These are phyloP conservation scores for Scrobipalpa atriplicella DNA, from an alignment of 2,888 invertebrate genomes.

Conservation along the genomic window DNA sequence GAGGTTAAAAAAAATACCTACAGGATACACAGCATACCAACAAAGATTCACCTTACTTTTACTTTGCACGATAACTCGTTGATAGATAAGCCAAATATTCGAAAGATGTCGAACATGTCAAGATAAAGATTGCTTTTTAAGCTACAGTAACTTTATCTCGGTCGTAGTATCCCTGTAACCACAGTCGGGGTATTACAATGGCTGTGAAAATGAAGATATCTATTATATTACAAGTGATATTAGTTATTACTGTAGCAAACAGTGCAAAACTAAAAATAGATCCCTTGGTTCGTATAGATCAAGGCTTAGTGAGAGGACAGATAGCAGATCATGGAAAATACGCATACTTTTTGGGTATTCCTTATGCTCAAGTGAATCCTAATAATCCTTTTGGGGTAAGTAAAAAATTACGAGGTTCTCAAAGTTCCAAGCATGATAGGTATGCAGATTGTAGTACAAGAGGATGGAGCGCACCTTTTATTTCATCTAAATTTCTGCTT, in stretches of 20 bases:
- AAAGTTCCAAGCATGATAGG: not conserved
- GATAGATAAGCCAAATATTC: constrained; percentile 34
- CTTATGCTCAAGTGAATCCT: constrained; percentile 66
- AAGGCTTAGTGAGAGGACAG: constrained; percentile 69
- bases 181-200: not conserved
- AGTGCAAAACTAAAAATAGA: constrained; percentile 60
- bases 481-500: not conserved
- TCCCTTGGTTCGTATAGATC: constrained; percentile 66
- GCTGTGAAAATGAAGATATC: constrained; percentile 44
- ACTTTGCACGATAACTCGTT: not conserved
- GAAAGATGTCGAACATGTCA: constrained; percentile 46
- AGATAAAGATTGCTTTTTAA: constrained; percentile 54
- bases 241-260: constrained; percentile 38
- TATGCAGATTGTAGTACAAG: too few relatives aligned
- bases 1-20: too few relatives aligned
- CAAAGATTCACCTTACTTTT: too few relatives aligned
- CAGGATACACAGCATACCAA: too few relatives aligned
- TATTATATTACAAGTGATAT: constrained; percentile 41
- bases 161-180: not conserved
- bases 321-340: constrained; percentile 66
- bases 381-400: constrained; percentile 75
- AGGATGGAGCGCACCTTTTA: too few relatives aligned
- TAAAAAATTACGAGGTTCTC: constrained; percentile 31
- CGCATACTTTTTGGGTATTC: constrained; percentile 69
- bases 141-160: not conserved